A percentile compares a stretch with the other conserved stretches of the same genome.
phyloP scores from a whole-genome alignment of 2,113 vertebrate genomes.

The Noturus placidus region DNA sequence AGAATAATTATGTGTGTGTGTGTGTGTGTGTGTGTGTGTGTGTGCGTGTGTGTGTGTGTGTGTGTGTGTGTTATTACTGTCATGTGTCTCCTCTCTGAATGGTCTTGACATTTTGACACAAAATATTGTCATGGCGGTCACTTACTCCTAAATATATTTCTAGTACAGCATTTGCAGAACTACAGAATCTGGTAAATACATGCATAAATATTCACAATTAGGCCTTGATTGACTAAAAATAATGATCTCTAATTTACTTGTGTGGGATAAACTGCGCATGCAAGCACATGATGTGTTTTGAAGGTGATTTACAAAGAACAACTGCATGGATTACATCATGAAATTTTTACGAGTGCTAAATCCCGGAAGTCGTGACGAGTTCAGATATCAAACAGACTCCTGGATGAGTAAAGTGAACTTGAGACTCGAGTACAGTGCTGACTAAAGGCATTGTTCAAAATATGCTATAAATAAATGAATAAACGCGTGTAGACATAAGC shows the following conservation, averaged over 20 bases:
- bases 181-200: background rate
- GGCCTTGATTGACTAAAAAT: background rate
- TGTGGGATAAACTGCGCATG: background rate
- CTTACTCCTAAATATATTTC: background rate
- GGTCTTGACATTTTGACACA: slow-evolving; percentile 16
- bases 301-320: background rate
- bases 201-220: background rate
- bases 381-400: background rate
- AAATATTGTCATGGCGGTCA: background rate
- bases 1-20: background rate
- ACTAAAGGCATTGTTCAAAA: background rate
- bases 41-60: background rate
- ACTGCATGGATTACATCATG: background rate
- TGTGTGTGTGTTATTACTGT: background rate
- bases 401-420: background rate
- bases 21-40: no score
- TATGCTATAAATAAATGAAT: background rate
- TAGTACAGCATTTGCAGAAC: background rate
- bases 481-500: background rate
- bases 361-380: background rate
- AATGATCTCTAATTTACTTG: background rate
- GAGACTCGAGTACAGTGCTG: background rate
- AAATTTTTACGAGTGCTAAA: background rate
- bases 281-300: background rate
- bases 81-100: background rate